Base-by-base conservation (phyloP, 2,888 invertebrate species). In the Tineola bisselliella region DNA sequence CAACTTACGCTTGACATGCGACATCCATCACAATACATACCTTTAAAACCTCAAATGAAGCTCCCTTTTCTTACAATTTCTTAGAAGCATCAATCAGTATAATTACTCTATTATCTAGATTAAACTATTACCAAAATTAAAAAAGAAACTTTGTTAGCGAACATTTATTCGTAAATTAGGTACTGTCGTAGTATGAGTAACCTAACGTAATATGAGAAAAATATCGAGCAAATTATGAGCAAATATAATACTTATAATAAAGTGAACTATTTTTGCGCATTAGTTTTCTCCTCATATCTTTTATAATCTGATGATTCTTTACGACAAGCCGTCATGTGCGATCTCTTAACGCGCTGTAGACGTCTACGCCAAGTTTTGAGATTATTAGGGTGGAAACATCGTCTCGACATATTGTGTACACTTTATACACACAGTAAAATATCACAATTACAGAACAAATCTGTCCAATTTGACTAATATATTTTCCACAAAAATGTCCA, bases 321-420 rank as follows among this genome's bases (percentile, higher is more conserved):
- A 17, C 33, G 58, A 58, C 58, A 58, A 19, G 33, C 31, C 58
- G 58, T 58, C 58, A 33, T 13, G 15, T 33, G 15, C 31, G 58
- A 33, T 58, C 31, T 31, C 33, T 3, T 13, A 25, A 31, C 58
- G 30, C 33, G 48, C 17, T 48, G 48, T 15, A 17, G 13, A 59
- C 59, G 64, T 60, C 61, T 56, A 58, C 61, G 63, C 62, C 65
- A 64, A 62, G 64, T 64, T 63, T 62, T 63, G 62, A 62, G 63
- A 65, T 65, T 65, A 64, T 63, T 65, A 67, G 64, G 62, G 66
- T 66, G 69, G 70, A 70, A 72, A 68, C 64, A 67, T 65, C 63
- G 64, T 63, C 61, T 62, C 63, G 65, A 66, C 71, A 71, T 66
- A 38, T 38, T 25, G 66, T 69, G 72, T 62, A 61, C 62, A 31